Percentiles rank a stretch among this genome's conserved stretches.
Conservation (phyloP, 1,140 invertebrate species). For the Bombus difficillimus region DNA sequence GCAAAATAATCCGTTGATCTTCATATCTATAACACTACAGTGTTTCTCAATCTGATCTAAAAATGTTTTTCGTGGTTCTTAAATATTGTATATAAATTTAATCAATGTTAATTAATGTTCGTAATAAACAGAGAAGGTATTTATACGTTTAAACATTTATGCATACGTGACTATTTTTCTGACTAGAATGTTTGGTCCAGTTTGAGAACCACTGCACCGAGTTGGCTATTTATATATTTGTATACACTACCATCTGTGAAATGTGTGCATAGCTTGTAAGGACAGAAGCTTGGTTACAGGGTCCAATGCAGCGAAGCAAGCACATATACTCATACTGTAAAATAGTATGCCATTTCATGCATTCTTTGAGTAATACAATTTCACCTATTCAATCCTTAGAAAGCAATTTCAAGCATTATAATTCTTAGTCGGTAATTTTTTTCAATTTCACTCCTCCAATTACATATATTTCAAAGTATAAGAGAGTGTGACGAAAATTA, state of each 20-base stretch:
- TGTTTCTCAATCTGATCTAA: not conserved
- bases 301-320: conserved; percentile 36
- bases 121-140: not conserved
- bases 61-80: not conserved
- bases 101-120: not conserved
- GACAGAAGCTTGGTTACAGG: conserved; percentile 61
- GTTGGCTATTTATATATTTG: not conserved
- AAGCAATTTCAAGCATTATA: not conserved
- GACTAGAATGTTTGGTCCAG: not conserved
- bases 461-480: not conserved
- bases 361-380: not conserved
- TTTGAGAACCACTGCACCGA: not conserved
- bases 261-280: conserved; percentile 18
- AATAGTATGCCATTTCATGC: not conserved
- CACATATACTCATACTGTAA: not conserved
- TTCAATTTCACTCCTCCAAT: not conserved
- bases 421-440: not conserved
- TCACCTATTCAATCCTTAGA: not conserved
- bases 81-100: not conserved
- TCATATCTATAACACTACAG: not conserved
- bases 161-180: too few species aligned
- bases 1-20: not conserved
- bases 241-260: not conserved
- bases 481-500: not conserved
- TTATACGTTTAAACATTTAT: not conserved